These are phyloP conservation scores for Arvicanthis niloticus DNA, from an alignment of 2,113 vertebrate species.

Conservation along the genomic window DNA sequence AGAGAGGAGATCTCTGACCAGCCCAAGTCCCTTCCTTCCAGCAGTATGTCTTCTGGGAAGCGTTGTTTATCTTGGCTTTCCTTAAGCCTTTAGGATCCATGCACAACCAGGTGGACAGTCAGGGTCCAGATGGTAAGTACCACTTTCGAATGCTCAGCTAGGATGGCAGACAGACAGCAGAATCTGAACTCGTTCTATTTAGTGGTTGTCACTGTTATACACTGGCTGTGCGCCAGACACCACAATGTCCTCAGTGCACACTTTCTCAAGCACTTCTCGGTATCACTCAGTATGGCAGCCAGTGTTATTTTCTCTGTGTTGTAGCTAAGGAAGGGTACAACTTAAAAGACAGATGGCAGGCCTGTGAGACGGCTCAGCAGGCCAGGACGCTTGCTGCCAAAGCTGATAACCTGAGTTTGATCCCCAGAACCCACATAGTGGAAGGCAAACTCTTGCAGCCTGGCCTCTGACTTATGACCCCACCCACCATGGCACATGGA, in stretches of 20 bases:
- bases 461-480: not conserved
- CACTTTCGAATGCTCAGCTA: not conserved
- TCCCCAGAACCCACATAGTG: not conserved
- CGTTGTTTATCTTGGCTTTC: not conserved
- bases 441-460: not conserved
- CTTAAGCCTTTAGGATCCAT: slow-evolving; percentile 3
- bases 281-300: not conserved
- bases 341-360: not conserved
- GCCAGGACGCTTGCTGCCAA: not conserved
- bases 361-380: not conserved
- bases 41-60: slow-evolving; percentile 23
- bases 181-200: slow-evolving; percentile 17
- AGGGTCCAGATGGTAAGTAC: slow-evolving; percentile 13
- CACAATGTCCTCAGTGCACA: not conserved
- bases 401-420: not conserved
- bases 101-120: not conserved
- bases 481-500: no score
- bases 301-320: not conserved
- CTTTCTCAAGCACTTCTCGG: slow-evolving; percentile 47
- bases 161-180: slow-evolving; percentile 14
- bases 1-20: not conserved
- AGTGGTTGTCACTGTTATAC: not conserved
- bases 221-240: not conserved
- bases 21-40: not conserved
- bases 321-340: not conserved